These are phyloP conservation scores for Silurus glanis DNA, from an alignment of 2,113 vertebrate species.

Conservation along the genomic window DNA sequence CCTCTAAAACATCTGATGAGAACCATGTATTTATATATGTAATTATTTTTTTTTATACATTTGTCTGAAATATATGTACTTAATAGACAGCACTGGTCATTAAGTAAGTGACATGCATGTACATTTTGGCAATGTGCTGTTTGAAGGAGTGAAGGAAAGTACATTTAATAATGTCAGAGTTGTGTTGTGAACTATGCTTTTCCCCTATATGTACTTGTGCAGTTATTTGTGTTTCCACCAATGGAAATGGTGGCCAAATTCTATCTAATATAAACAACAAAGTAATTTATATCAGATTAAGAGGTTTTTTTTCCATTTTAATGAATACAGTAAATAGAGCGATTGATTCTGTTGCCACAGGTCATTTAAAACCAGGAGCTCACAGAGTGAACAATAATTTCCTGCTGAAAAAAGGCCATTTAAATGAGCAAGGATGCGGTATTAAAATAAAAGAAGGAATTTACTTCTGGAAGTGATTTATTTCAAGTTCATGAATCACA, in stretches of 20 bases:
- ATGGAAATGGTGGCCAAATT: not conserved
- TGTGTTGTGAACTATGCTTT: not conserved
- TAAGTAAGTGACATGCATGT: not conserved
- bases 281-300: not conserved
- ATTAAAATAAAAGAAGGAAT: not conserved
- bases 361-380: not conserved
- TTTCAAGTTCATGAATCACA: not conserved
- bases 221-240: not conserved
- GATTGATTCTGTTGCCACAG: not conserved
- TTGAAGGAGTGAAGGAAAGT: not conserved
- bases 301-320: not conserved
- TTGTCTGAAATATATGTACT: no score
- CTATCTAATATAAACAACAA: not conserved
- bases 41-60: no score
- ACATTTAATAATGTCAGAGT: not conserved
- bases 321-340: not conserved
- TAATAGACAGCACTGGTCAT: not conserved
- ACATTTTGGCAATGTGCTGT: no score
- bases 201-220: not conserved
- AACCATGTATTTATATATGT: no score
- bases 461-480: slow-evolving; percentile 3
- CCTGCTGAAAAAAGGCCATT: not conserved
- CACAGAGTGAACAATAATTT: slow-evolving; percentile 4
- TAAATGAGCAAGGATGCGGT: not conserved
- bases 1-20: not conserved